phyloP scores from a whole-genome alignment of 2,797 vertebrate species.

The Remorina albescens region DNA sequence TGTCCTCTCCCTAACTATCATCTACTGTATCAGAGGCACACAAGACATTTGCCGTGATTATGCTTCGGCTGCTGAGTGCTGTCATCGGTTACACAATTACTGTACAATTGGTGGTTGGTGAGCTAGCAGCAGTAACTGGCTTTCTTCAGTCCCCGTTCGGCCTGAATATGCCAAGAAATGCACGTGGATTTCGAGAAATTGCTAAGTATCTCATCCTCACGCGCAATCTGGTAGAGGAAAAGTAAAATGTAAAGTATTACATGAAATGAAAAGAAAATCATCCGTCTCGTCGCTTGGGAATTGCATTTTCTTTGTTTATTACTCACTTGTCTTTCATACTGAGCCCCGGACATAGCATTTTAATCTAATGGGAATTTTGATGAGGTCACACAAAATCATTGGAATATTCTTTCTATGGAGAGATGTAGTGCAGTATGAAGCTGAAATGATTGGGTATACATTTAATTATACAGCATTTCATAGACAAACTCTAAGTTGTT shows the following conservation, averaged over 20 bases:
- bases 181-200: slow-evolving; percentile 16
- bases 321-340: neutral
- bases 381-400: neutral
- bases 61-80: slow-evolving; percentile 57
- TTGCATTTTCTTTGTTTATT: neutral
- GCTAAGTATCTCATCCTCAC: neutral
- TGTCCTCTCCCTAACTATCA: slow-evolving; percentile 37
- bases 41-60: slow-evolving; percentile 60
- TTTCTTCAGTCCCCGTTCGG: slow-evolving; percentile 16
- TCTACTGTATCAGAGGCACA: slow-evolving; percentile 68
- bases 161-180: slow-evolving; percentile 36
- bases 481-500: neutral
- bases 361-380: neutral
- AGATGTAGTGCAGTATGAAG: neutral
- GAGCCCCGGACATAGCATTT: slow-evolving; percentile 6
- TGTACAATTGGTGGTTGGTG: slow-evolving; percentile 48
- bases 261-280: slow-evolving; percentile 15
- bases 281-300: neutral
- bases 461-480: neutral
- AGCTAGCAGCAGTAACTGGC: slow-evolving; percentile 10
- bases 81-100: slow-evolving; percentile 62
- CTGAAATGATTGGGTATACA: no score
- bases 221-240: neutral
- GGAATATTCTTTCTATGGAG: neutral
- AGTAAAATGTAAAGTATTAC: slow-evolving; percentile 28